These are phyloP conservation scores for Conomelus anceps DNA, from an alignment of 2,888 invertebrate species.

Conservation along the genomic window DNA sequence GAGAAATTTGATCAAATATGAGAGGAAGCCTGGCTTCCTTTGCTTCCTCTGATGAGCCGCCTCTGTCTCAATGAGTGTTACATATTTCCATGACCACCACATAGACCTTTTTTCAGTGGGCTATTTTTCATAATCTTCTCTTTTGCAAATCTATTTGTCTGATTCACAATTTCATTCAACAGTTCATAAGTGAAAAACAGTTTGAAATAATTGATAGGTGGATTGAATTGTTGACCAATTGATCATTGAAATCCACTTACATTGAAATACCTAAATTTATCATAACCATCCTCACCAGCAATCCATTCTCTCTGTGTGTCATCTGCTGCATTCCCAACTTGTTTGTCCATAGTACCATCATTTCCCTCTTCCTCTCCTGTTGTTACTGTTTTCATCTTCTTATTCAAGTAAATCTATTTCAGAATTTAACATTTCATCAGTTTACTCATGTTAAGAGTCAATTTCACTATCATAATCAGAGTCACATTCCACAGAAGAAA, in stretches of 20 bases:
- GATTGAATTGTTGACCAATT: no score
- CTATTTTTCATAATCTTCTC: not conserved
- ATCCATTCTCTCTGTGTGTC: not conserved
- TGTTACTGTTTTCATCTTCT: not conserved
- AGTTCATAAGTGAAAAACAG: no score
- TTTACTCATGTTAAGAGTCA: not conserved
- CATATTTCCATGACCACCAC: not conserved
- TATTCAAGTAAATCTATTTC: not conserved
- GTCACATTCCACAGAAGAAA: not conserved
- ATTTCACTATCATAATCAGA: not conserved
- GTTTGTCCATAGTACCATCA: not conserved
- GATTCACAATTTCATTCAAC: not conserved
- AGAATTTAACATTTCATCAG: not conserved
- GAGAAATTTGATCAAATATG: no score
- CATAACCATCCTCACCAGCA: not conserved
- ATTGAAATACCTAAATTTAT: not conserved
- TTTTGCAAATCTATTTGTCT: constrained; percentile 1
- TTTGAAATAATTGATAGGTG: no score
- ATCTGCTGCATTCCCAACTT: not conserved
- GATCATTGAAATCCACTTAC: no score
- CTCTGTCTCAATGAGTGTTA: not conserved
- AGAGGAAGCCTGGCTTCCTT: no score
- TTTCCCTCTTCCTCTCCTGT: not conserved
- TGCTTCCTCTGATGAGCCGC: no score
- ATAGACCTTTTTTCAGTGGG: not conserved